phyloP scores from a whole-genome alignment of 2,888 invertebrate genomes.

The Cheilosia variabilis region DNA sequence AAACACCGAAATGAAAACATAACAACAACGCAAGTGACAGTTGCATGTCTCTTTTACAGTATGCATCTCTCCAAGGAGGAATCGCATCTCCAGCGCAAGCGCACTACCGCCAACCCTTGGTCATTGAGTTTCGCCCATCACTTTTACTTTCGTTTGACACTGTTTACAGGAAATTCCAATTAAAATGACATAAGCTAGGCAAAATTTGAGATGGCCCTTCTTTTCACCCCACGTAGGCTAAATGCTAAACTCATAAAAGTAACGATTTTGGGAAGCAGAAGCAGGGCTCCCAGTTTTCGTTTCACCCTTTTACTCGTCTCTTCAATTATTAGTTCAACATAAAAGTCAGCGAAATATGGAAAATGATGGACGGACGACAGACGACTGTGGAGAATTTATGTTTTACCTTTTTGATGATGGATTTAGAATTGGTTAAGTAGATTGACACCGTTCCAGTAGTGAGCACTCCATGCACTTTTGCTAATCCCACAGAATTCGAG shows the following conservation, averaged over 20 bases:
- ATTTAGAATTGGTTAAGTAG: slow-evolving; percentile 41
- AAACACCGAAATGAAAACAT: slow-evolving; percentile 47
- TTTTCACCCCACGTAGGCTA: background rate
- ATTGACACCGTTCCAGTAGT: slow-evolving; percentile 24
- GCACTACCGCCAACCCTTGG: slow-evolving; percentile 40
- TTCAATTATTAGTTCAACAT: slow-evolving; percentile 10
- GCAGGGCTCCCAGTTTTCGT: slow-evolving; percentile 6
- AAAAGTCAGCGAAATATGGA: slow-evolving; percentile 48
- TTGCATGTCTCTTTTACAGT: slow-evolving; percentile 33
- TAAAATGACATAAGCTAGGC: slow-evolving; percentile 71
- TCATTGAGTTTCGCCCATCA: slow-evolving; percentile 23
- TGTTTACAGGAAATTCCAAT: slow-evolving; percentile 74
- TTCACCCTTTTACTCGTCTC: slow-evolving; percentile 2
- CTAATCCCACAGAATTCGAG: background rate
- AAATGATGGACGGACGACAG: background rate
- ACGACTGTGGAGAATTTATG: background rate
- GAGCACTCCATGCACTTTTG: slow-evolving; percentile 60
- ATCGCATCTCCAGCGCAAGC: slow-evolving; percentile 71
- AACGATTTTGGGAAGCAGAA: slow-evolving; percentile 5
- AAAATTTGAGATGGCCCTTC: slow-evolving; percentile 23
- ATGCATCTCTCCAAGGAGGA: slow-evolving; percentile 63
- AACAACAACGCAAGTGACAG: slow-evolving; percentile 50
- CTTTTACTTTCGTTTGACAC: slow-evolving; percentile 71
- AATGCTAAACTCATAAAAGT: slow-evolving; percentile 1
- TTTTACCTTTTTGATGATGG: slow-evolving; percentile 54